These are phyloP conservation scores for Drosophila koepferae DNA, from an alignment of 2,888 invertebrate genomes.

Conservation along the genomic window DNA sequence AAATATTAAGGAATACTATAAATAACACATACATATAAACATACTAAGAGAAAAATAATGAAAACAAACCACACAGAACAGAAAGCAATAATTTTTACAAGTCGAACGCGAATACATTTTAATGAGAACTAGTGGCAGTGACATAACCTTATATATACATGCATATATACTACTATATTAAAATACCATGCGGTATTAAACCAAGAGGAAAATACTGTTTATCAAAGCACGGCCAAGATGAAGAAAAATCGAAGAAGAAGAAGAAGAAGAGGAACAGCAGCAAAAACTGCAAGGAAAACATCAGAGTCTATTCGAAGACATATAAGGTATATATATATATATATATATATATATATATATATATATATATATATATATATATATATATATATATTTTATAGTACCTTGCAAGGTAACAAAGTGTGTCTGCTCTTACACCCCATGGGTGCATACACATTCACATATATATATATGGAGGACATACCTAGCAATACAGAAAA, in stretches of 20 bases:
- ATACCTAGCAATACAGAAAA: conserved; percentile 45
- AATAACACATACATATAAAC: conserved; percentile 25
- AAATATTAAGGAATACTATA: conserved; percentile 33
- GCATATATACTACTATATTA: conserved; percentile 35
- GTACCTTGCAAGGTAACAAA: conserved; percentile 42
- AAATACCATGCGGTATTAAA: conserved; percentile 15
- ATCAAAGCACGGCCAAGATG: conserved; percentile 53
- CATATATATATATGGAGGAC: conserved; percentile 32
- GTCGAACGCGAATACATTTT: conserved; percentile 47
- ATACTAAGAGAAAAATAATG: conserved; percentile 9
- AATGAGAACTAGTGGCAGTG: conserved; percentile 70
- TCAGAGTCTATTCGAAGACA: conserved; percentile 32
- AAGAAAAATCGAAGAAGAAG: conserved; percentile 7
- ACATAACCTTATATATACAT: conserved; percentile 66
- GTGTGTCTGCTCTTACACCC: conserved; percentile 74
- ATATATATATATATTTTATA: conserved; percentile 8
- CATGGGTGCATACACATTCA: conserved; percentile 65
- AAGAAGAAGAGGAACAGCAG: neutral
- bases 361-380: conserved; percentile 10
- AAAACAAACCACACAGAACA: conserved; percentile 28
- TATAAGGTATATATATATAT: conserved; percentile 6
- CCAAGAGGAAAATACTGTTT: conserved; percentile 34
- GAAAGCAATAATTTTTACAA: conserved; percentile 78
- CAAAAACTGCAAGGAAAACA: conserved; percentile 5
- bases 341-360: conserved; percentile 15